phyloP scores from a whole-genome alignment of 1,140 invertebrate species.

The Cherax quadricarinatus region DNA sequence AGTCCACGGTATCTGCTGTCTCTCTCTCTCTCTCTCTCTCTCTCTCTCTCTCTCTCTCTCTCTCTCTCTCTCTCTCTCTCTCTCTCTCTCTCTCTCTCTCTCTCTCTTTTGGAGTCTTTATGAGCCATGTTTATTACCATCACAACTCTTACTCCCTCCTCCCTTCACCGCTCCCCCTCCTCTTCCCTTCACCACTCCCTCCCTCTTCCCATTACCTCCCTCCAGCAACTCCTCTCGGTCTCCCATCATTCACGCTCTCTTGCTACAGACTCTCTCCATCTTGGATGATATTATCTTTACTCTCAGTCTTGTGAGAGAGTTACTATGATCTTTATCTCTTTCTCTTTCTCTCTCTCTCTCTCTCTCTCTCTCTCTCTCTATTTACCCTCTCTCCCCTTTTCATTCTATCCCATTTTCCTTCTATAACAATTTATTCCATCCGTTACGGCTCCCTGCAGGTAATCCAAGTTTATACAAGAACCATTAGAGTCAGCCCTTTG shows the following conservation, averaged over 20 bases:
- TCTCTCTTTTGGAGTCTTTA: conserved; percentile 39
- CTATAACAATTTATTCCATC: conserved; percentile 30
- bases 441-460: conserved; percentile 38
- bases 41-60: conserved; percentile 23
- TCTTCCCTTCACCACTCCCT: conserved; percentile 43
- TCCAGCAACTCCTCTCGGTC: conserved; percentile 10
- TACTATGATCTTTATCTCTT: conserved; percentile 31
- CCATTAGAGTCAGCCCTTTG: conserved; percentile 39
- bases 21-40: conserved; percentile 32
- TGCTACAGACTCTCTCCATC: conserved; percentile 39
- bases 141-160: conserved; percentile 50
- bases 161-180: conserved; percentile 37
- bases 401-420: conserved; percentile 31
- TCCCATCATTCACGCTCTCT: conserved; percentile 50
- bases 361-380: not conserved
- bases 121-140: conserved; percentile 52
- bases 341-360: conserved; percentile 44
- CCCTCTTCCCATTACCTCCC: not conserved
- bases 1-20: not conserved
- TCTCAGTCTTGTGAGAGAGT: conserved; percentile 13
- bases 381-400: conserved; percentile 6
- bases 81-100: conserved; percentile 39
- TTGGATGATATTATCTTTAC: conserved; percentile 21
- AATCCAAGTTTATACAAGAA: conserved; percentile 32
- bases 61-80: conserved; percentile 46